Evolutionary conservation across 2,797 vertebrate genomes (phyloP).

Genomic region (Denticeps clupeoides): DNA sequence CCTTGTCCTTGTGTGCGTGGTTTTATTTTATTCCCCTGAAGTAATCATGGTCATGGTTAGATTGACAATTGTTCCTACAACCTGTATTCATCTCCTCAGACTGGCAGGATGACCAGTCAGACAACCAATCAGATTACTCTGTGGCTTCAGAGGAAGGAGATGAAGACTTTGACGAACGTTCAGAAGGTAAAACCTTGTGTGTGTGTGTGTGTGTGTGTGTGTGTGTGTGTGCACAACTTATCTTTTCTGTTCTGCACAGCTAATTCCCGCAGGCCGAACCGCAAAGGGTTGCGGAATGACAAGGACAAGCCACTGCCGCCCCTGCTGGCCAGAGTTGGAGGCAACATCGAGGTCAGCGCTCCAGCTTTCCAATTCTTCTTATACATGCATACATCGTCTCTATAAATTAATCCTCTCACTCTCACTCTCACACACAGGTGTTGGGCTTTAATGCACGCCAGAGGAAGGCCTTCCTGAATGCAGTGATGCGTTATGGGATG

Average conservation of each 20-base stretch:
- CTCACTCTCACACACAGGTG: conserved; percentile 54
- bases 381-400: too few species aligned
- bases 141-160: conserved; percentile 97
- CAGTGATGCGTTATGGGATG: conserved; percentile 98
- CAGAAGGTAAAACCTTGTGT: conserved; percentile 80
- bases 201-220: conserved; percentile 14
- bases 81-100: conserved; percentile 55
- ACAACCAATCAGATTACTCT: conserved; percentile 97
- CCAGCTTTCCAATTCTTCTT: too few species aligned
- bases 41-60: not conserved
- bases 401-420: too few species aligned
- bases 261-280: conserved; percentile 80
- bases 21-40: not conserved
- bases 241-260: conserved; percentile 43
- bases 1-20: not conserved
- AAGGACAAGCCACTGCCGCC: conserved; percentile 95
- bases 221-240: not conserved
- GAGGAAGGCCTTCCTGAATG: conserved; percentile 95
- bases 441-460: conserved; percentile 94
- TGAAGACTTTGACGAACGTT: conserved; percentile 92
- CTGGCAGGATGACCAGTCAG: conserved; percentile 98
- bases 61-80: conserved; percentile 2
- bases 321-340: conserved; percentile 88
- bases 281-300: conserved; percentile 91
- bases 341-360: conserved; percentile 99